These are phyloP conservation scores for Cydia pomonella DNA, from an alignment of 1,140 invertebrate genomes.

Conservation along the genomic window DNA sequence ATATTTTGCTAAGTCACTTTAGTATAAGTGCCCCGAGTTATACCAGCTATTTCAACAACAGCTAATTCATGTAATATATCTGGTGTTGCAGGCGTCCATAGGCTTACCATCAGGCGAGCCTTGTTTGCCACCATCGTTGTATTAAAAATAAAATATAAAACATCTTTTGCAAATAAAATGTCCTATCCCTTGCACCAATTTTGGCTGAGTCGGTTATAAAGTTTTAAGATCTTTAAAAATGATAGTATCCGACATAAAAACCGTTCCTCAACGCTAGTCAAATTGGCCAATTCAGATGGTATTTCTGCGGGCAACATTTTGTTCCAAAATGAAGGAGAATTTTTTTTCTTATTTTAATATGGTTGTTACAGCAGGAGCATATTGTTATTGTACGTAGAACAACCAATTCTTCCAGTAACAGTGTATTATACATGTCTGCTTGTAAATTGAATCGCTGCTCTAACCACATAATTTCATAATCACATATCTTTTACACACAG, in stretches of 20 bases:
- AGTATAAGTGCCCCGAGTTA: no score
- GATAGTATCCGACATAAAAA: conserved; percentile 37
- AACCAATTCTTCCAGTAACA: conserved; percentile 36
- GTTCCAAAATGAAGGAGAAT: conserved; percentile 38
- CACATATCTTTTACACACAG: conserved; percentile 36
- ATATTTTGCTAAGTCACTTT: no score
- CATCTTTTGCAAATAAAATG: conserved; percentile 44
- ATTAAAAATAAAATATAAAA: no score
- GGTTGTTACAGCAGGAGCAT: conserved; percentile 34
- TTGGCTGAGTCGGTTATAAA: conserved; percentile 44
- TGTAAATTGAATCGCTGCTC: conserved; percentile 37
- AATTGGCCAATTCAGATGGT: conserved; percentile 35
- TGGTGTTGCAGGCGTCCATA: no score
- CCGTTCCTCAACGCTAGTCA: conserved; percentile 37
- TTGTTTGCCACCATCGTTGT: no score
- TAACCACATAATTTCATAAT: no score
- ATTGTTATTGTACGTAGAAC: conserved; percentile 33
- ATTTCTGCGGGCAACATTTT: conserved; percentile 35
- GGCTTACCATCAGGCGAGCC: no score
- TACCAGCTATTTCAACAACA: conserved; percentile 44
- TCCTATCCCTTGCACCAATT: conserved; percentile 48
- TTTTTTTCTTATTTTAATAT: conserved; percentile 39
- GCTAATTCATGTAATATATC: no score
- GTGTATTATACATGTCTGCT: conserved; percentile 16
- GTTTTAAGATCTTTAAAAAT: conserved; percentile 42